Percentiles rank a stretch among this genome's conserved stretches.
phyloP scores from a whole-genome alignment of 2,888 invertebrate genomes.

The Chloromyia formosa region DNA sequence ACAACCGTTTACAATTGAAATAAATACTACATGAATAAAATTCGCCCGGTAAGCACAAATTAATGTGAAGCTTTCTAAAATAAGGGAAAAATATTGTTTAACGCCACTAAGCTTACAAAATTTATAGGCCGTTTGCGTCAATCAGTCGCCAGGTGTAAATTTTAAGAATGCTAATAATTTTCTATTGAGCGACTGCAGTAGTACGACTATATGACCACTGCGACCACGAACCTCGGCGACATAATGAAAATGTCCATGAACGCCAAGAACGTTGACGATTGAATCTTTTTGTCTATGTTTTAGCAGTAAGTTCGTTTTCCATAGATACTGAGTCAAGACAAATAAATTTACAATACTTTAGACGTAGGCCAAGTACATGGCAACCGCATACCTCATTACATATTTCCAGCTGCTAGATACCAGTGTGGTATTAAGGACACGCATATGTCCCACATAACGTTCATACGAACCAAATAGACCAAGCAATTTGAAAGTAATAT shows the following conservation, averaged over 20 bases:
- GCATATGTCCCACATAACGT: slow-evolving; percentile 7
- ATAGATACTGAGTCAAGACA: slow-evolving; percentile 21
- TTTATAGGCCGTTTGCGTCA: slow-evolving; percentile 17
- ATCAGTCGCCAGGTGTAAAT: slow-evolving; percentile 38
- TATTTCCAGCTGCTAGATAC: slow-evolving; percentile 34
- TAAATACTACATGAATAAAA: no score
- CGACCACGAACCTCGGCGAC: slow-evolving; percentile 22
- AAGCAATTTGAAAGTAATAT: slow-evolving; percentile 36
- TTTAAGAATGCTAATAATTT: slow-evolving; percentile 38
- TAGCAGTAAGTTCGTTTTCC: no score
- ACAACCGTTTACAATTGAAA: no score
- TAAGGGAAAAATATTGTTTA: no score
- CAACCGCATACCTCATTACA: slow-evolving; percentile 36
- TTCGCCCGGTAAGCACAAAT: no score
- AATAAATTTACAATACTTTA: slow-evolving; percentile 31
- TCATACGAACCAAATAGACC: not conserved
- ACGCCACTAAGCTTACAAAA: not conserved
- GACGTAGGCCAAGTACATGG: slow-evolving; percentile 43
- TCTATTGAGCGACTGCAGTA: not conserved
- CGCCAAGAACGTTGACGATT: not conserved
- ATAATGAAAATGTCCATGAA: slow-evolving; percentile 34
- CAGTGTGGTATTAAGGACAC: slow-evolving; percentile 33
- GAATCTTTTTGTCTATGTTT: not conserved
- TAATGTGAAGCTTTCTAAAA: no score
- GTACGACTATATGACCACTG: not conserved